phyloP scores from a whole-genome alignment of 2,797 vertebrate species.

The Hippocampus kuda region DNA sequence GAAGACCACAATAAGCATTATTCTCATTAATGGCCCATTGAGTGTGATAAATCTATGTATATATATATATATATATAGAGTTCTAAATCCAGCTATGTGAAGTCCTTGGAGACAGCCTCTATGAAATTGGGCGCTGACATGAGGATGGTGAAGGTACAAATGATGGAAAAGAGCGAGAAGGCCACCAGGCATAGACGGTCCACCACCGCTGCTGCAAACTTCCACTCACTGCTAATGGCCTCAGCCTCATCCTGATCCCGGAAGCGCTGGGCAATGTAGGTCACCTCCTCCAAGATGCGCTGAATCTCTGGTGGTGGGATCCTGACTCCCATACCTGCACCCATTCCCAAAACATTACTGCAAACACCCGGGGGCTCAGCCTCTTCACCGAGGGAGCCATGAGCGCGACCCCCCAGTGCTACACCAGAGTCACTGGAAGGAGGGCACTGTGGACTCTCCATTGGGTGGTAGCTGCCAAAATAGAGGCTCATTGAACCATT shows the following conservation, averaged over 20 bases:
- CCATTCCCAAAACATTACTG: constrained; percentile 40
- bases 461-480: constrained; percentile 64
- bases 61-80: background rate
- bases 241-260: constrained; percentile 79
- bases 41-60: background rate
- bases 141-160: constrained; percentile 86
- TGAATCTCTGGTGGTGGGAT: constrained; percentile 70
- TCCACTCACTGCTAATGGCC: constrained; percentile 85
- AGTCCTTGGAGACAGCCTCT: constrained; percentile 87
- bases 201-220: constrained; percentile 86
- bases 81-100: constrained; percentile 61
- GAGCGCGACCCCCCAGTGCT: constrained; percentile 58
- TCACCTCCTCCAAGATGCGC: constrained; percentile 80
- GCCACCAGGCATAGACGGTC: constrained; percentile 85
- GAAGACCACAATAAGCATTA: background rate
- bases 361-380: constrained; percentile 46
- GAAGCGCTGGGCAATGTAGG: constrained; percentile 79
- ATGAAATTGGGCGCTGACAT: constrained; percentile 91
- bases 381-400: constrained; percentile 62
- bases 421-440: constrained; percentile 71
- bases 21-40: background rate
- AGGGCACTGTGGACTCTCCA: constrained; percentile 70
- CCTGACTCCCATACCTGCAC: constrained; percentile 27
- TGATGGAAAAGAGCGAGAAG: constrained; percentile 86
- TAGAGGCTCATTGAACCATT: constrained; percentile 76